Evolutionary conservation across 2,888 invertebrate species (phyloP).

Genomic region (Tachina lurida): DNA sequence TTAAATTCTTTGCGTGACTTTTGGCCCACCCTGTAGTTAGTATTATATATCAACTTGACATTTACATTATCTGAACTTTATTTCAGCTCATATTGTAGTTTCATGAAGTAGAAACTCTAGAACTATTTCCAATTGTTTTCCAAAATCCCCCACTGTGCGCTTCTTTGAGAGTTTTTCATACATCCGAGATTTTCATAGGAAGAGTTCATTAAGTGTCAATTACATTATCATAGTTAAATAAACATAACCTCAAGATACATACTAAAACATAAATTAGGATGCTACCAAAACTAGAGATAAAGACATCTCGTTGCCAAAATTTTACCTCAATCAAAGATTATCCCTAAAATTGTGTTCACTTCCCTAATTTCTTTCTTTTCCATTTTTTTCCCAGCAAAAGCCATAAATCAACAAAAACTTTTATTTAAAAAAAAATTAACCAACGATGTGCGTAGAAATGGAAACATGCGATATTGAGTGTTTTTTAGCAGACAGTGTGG

Average conservation of each 20-base stretch:
- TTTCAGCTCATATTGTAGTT: too few species aligned
- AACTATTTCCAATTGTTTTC: too few species aligned
- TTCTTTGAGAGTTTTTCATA: too few species aligned
- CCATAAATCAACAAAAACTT: conserved; percentile 49
- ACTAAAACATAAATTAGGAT: background rate
- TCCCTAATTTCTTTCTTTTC: background rate
- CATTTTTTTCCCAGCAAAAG: background rate
- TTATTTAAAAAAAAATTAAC: background rate
- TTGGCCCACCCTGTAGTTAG: too few species aligned
- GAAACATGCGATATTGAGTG: conserved; percentile 51
- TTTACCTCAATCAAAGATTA: conserved; percentile 34
- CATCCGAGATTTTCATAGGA: too few species aligned
- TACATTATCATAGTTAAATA: too few species aligned
- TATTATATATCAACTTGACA: too few species aligned
- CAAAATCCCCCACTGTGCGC: too few species aligned
- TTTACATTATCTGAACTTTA: too few species aligned
- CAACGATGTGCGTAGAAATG: conserved; percentile 49
- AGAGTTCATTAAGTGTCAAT: too few species aligned
- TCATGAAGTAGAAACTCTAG: too few species aligned
- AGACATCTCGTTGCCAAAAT: conserved; percentile 16
- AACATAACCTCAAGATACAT: background rate
- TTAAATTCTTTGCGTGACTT: too few species aligned
- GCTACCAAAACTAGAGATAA: background rate
- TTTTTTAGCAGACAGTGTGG: conserved; percentile 1
- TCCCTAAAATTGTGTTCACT: conserved; percentile 24